A percentile compares a stretch with the other conserved stretches of the same genome.
Evolutionary conservation across 2,113 vertebrate genomes (phyloP).

Genomic region (Pelecanus crispus): DNA sequence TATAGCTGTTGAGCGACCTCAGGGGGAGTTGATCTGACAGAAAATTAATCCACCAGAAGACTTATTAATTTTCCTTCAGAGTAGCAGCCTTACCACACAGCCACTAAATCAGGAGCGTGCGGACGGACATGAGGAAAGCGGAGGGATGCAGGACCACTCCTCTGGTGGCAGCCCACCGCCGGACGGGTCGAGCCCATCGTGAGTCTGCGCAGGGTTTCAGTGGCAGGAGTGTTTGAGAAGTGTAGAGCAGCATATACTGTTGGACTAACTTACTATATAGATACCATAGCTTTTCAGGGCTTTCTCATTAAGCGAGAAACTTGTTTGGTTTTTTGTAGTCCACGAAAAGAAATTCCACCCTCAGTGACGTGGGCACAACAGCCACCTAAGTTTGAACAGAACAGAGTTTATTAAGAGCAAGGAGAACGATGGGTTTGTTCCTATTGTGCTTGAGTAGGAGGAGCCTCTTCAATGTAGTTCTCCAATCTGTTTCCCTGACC

Average conservation of each 20-base stretch:
- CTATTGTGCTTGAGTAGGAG: neutral
- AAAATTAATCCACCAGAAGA: neutral
- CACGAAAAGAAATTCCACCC: neutral
- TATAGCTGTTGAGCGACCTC: neutral
- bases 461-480: neutral
- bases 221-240: neutral
- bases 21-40: neutral
- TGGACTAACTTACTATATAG: neutral
- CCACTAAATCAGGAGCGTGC: neutral
- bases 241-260: neutral
- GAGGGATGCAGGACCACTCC: neutral
- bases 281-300: neutral
- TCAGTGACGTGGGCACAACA: neutral
- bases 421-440: neutral
- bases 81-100: neutral
- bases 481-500: neutral
- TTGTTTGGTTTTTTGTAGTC: neutral
- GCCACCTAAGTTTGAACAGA: neutral
- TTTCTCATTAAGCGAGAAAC: neutral
- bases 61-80: neutral
- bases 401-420: neutral
- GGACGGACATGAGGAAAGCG: neutral
- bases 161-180: neutral
- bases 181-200: accelerated
- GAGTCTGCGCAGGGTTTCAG: neutral